Evolutionary conservation across 2,797 vertebrate species (phyloP).

Genomic region (Mormyrus proboscirostris): DNA sequence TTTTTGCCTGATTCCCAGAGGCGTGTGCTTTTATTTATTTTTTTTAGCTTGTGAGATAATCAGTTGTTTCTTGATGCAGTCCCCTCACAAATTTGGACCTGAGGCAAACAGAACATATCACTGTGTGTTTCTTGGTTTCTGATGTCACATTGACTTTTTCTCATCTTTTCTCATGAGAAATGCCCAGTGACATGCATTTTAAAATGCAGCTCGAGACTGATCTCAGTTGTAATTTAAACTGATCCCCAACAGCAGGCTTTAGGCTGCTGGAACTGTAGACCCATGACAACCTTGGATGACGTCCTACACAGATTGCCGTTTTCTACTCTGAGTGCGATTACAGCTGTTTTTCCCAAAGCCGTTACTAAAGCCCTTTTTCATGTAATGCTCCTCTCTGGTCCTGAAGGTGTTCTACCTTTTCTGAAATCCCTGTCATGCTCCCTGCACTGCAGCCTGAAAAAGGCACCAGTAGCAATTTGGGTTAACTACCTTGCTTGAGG

Average conservation of each 20-base stretch:
- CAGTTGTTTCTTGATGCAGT: not conserved
- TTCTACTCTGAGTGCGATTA: not conserved
- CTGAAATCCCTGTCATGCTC: not conserved
- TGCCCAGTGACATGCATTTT: not conserved
- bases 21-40: not conserved
- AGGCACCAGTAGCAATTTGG: not conserved
- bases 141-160: not conserved
- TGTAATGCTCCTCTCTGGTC: not conserved
- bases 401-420: not conserved
- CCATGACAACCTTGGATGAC: not conserved
- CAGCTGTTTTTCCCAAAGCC: not conserved
- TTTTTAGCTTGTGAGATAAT: not conserved
- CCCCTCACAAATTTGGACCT: not conserved
- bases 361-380: not conserved
- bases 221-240: not conserved
- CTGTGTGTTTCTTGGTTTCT: not conserved
- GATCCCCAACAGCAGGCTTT: not conserved
- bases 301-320: not conserved
- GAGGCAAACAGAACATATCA: not conserved
- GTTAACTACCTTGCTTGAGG: not conserved
- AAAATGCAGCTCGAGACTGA: not conserved
- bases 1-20: not conserved
- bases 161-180: not conserved
- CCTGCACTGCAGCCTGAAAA: not conserved
- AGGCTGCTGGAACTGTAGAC: not conserved